Percentiles rank a stretch among this genome's conserved stretches.
Evolutionary conservation across 2,797 vertebrate genomes (phyloP).

Genomic region (Anguilla marmorata): DNA sequence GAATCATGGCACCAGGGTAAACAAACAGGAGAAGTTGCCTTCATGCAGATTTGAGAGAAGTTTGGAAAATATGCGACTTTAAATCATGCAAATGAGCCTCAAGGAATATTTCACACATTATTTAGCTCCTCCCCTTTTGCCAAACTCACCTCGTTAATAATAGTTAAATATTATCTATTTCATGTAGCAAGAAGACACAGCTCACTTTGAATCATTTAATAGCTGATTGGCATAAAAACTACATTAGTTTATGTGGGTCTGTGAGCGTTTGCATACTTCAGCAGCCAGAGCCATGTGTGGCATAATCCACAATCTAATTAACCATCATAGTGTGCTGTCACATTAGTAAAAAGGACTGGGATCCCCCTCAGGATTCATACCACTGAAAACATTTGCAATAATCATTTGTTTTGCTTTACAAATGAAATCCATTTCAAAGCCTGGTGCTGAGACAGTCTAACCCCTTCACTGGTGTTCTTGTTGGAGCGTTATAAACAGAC

Average conservation of each 20-base stretch:
- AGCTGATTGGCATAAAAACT: slow-evolving; percentile 67
- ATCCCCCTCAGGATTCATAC: slow-evolving; percentile 84
- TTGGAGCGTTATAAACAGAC: slow-evolving; percentile 72
- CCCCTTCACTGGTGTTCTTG: slow-evolving; percentile 87
- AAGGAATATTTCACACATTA: not conserved
- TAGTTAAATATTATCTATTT: not conserved
- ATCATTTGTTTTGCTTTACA: slow-evolving; percentile 95
- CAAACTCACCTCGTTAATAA: not conserved
- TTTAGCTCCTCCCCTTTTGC: not conserved
- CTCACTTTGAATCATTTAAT: slow-evolving; percentile 61
- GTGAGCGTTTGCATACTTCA: slow-evolving; percentile 68
- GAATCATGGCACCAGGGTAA: not conserved
- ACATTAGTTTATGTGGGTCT: slow-evolving; percentile 74
- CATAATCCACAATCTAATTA: slow-evolving; percentile 90
- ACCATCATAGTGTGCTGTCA: slow-evolving; percentile 87
- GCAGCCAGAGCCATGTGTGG: slow-evolving; percentile 73
- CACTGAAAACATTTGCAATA: slow-evolving; percentile 89
- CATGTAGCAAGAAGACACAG: not conserved
- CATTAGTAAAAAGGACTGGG: slow-evolving; percentile 93
- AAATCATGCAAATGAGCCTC: not conserved
- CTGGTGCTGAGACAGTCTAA: slow-evolving; percentile 94
- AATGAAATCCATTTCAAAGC: slow-evolving; percentile 89
- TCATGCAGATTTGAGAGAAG: too few relatives aligned
- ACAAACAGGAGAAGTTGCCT: too few relatives aligned
- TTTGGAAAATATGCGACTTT: too few relatives aligned